phyloP scores from a whole-genome alignment of 2,888 invertebrate species.

The Drosophila testacea region DNA sequence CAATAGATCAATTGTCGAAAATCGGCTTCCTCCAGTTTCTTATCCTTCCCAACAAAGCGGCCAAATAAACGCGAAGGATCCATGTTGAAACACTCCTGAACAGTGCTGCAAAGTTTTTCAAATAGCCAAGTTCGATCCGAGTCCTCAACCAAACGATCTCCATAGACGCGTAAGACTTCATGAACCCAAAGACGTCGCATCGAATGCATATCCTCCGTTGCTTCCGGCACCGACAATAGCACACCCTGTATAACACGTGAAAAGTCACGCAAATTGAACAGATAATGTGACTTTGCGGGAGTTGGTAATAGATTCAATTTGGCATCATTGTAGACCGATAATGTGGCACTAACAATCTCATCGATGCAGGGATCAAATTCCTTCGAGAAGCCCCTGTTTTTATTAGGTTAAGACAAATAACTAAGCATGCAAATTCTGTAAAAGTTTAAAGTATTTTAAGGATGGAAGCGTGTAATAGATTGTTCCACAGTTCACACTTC shows the following conservation, averaged over 20 bases:
- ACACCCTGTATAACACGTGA: constrained; percentile 97
- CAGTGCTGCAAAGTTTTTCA: constrained; percentile 88
- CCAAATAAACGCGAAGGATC: constrained; percentile 90
- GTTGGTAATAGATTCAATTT: constrained; percentile 94
- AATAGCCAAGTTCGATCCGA: constrained; percentile 93
- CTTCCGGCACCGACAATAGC: constrained; percentile 95
- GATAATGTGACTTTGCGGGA: constrained; percentile 96
- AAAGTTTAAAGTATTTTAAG: no score
- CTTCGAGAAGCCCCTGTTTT: constrained; percentile 93
- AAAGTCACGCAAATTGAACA: constrained; percentile 97
- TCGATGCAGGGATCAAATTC: constrained; percentile 97
- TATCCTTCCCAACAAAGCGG: constrained; percentile 86
- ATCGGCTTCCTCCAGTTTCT: constrained; percentile 90
- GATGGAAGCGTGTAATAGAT: not conserved
- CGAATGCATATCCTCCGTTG: constrained; percentile 92
- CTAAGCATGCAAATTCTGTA: no score
- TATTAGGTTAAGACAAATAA: not conserved
- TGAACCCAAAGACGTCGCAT: constrained; percentile 98
- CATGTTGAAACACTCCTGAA: constrained; percentile 87
- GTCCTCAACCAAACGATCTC: constrained; percentile 96
- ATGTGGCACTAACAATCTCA: constrained; percentile 93
- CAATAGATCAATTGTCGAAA: constrained; percentile 95
- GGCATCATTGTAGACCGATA: constrained; percentile 94
- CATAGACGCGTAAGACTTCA: constrained; percentile 96
- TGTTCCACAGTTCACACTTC: no score